Evolutionary conservation across 2,888 invertebrate genomes (phyloP), one percentile per base, ranked within the genome.

Genomic region (Troglohyphantes excavatus): DNA sequence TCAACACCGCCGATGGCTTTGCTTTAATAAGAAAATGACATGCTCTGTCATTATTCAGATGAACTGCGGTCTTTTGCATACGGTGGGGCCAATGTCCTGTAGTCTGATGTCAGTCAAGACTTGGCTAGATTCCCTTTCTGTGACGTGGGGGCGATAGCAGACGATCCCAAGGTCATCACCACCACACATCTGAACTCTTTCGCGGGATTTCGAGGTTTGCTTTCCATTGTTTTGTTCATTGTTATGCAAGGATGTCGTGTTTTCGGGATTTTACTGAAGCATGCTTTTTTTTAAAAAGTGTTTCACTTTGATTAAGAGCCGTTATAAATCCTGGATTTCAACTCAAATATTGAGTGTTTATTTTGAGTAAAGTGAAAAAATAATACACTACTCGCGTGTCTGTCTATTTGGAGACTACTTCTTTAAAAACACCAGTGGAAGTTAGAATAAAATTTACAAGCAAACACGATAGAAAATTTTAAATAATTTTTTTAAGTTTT

Each of bases 101-200:
- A 26, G 85, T 39, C 76, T 85, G 86, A 65, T 86, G 78, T 72
- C 86, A 70, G 72, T 86, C 86, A 63, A 72, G 78, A 79, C 70
- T 70, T 86, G 78, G 72, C 46, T 72, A 73, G 73, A 73, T 70
- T 83, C 63, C 26, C 83, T 33, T 70, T 86, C 23, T 79, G 79
- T 79, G 70, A 61, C 76, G 86, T 86, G 86, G 86, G 79, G 86
- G 86, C 86, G 86, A 72, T 79, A 63, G 70, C 70, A 79, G 86
- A 86, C 78, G 86, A 79, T 86, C 72, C 61, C 29, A 46, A 72
- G 86, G 86, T 86, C 86, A 29, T 86, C 86, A 79, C 27, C 86
- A 53, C 68, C 68, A 78, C 59, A 70, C 72, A 86, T 63, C 70
- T 86, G 70, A 68, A 59, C 68, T 67, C 68, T 85, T 85, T 78